Evolutionary conservation across 2,797 vertebrate genomes (phyloP), one percentile per base, ranked within the genome.

Genomic region (Petrocephalus sullivani): DNA sequence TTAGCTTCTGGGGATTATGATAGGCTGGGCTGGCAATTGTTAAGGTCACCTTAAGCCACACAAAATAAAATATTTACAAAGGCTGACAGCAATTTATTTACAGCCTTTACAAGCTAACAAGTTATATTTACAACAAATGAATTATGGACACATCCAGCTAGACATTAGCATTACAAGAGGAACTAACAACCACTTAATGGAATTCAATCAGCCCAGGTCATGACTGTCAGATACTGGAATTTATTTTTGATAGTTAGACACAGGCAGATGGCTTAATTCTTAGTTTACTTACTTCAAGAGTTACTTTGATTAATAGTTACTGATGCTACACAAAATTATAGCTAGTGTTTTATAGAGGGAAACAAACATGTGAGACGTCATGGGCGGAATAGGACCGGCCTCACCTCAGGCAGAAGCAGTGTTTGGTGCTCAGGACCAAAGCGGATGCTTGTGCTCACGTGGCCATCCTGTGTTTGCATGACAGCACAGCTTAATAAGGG

Each of bases 61-160:
- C 19, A 14, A n/a, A 78, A 19, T 78, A 46, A 46, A 78, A 78
- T 78, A 78, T 78, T 78, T 78, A 78, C 37, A 14, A 46, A 78
- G 71, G 71, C 16, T 78, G 71, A 78, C 71, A 78, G 37, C 37
- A n/a, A 46, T 46, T 78, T 78, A 78, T 78, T 78, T 78, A 78
- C 37, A 46, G 71, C 71, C 37, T 3, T 46, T 46, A n/a, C 37
- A 78, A 41, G 71, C 37, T 78, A 46, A 78, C 6, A 19, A 78
- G 71, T 46, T 46, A 46, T 16, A 78, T 78, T 46, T 78, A 78
- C 37, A 78, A 16, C 71, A 78, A 46, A 78, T 41, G 16, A 78
- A 78, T 78, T 78, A 41, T 78, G 71, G 71, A 78, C 14, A n/a
- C 71, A 46, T 78, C 8, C 71, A 46, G 37, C 37, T 19, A n/a